Conservation (phyloP, 2,888 invertebrate genomes). For the Protodeltote pygarga region DNA sequence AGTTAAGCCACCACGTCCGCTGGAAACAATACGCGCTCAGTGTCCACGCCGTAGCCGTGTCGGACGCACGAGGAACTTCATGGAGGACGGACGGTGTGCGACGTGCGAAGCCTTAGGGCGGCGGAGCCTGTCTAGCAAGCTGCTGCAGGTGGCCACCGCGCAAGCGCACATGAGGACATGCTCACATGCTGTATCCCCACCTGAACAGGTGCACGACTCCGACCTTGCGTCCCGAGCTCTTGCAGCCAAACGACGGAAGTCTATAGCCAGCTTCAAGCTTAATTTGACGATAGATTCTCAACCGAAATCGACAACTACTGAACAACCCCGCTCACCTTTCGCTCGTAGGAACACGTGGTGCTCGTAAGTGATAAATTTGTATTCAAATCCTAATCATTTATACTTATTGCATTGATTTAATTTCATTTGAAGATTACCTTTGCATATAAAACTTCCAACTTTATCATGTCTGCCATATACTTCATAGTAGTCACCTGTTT, state of each 20-base stretch:
- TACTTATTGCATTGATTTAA: constrained; percentile 18
- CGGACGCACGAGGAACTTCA: constrained; percentile 82
- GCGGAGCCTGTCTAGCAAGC: constrained; percentile 77
- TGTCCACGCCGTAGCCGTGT: constrained; percentile 80
- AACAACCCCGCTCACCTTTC: constrained; percentile 67
- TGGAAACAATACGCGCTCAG: constrained; percentile 82
- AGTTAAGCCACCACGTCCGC: constrained; percentile 84
- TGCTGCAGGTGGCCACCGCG: constrained; percentile 82
- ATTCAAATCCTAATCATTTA: constrained; percentile 37
- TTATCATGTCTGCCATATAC: constrained; percentile 7
- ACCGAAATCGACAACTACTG: constrained; percentile 63
- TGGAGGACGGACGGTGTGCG: constrained; percentile 82
- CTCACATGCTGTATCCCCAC: constrained; percentile 66
- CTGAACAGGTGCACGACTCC: constrained; percentile 69
- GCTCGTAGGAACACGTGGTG: constrained; percentile 85
- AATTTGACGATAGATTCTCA: constrained; percentile 70
- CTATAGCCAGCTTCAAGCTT: constrained; percentile 78
- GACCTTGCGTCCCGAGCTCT: constrained; percentile 79
- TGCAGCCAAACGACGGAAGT: constrained; percentile 82
- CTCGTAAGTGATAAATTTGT: constrained; percentile 74
- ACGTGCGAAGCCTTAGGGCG: constrained; percentile 83
- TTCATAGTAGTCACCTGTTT: constrained; percentile 38
- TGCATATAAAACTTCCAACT: constrained; percentile 1
- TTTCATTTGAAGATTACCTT: constrained; percentile 6
- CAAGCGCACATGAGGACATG: constrained; percentile 83